Base-by-base conservation (phyloP, 2,797 vertebrate genomes). In the Gephyroberyx darwinii region DNA sequence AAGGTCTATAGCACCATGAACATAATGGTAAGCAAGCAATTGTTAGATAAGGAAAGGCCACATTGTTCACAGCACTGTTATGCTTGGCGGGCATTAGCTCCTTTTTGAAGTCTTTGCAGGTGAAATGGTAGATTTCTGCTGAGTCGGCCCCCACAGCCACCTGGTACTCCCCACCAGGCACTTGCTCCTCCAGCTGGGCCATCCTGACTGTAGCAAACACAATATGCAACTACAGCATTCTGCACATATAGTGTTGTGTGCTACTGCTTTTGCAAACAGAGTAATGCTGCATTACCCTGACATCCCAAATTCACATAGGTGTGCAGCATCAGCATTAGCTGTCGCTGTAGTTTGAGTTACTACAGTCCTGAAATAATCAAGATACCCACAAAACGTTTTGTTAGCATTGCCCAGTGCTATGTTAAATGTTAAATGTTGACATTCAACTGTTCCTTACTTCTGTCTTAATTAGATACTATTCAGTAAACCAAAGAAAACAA, bases 161-260 rank as follows among this genome's bases (percentile, higher is more conserved):
- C 74, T 94, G 92, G 74, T 92, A 83, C 5, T 88, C 90, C 70
- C 91, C 81, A 60, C 80, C 87, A 64, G 86, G 70, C 14, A 95
- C 19, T 6, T 83, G 80, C 9, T 92, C 92, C 60, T 93, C 88
- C 43, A 95, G 77, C 54, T 91, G 87, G 51, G 92, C 80, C 53
- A 83, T 90, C 85, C 91, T 93, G 14, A 50, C 17, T 20, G n/a
- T 10, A 20, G 43, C 43, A 45, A 19, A 22, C 20, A 0, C 35
- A 52, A 53, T 39, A 59, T 13, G 19, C 62, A 68, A 65, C 26
- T 10, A 52, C 20, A 20, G 2, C 9, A 5, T 33, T 26, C 22
- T 48, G 8, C 19, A 9, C 20, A 47, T 50, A 6, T 43, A 22
- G 20, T 19, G 39, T 41, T 1, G 6, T 35, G 4, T 12, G 13